Base-by-base conservation (phyloP, 2,797 vertebrate species). In the Rhodeus uyekii region DNA sequence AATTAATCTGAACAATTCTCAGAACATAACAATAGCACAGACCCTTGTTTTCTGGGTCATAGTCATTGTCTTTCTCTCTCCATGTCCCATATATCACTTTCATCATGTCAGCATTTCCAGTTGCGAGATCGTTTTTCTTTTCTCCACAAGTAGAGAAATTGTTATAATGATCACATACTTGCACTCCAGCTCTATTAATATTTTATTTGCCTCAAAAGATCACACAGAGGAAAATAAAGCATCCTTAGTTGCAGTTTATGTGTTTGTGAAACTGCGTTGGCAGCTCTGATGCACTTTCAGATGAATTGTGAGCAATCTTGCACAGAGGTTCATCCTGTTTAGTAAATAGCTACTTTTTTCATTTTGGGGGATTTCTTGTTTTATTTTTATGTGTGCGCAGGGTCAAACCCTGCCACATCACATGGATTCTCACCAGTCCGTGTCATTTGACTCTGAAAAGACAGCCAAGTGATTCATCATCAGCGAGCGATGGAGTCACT, bases 121-220 rank as follows among this genome's bases (percentile, higher is more conserved):
- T 89, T 90, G 85, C 89, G 78, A 90, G 89, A 89, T 71, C 19
- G 22, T 90, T 82, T 81, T 80, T 50, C 86, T 88, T 91, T 91
- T 88, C 87, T 85, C 78, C 69, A 68, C 50, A 83, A 86, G 87
- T 82, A 80, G 88, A 92, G 90, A 92, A 91, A 94, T 89, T 92
- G 90, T 87, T 88, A 90, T 93, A 94, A 95, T 91, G 92, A 95
- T 92, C 89, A 87, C 89, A 88, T 78, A 84, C 86, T 87, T 89
- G 86, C 85, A 76, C 90, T 87, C 84, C 78, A 76, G 80, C 69
- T 65, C 74, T 87, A 90, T 93, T 91, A 91, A 93, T 92, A 93
- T 91, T 93, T 92, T 79, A 94, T 93, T 83, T 76, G 71, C 84
- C 67, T 55, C 64, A 85, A 90, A 87, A 86, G 75, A 87, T 84